Conservation (phyloP, 2,113 vertebrate genomes). For the Chaenogobius annularis region DNA sequence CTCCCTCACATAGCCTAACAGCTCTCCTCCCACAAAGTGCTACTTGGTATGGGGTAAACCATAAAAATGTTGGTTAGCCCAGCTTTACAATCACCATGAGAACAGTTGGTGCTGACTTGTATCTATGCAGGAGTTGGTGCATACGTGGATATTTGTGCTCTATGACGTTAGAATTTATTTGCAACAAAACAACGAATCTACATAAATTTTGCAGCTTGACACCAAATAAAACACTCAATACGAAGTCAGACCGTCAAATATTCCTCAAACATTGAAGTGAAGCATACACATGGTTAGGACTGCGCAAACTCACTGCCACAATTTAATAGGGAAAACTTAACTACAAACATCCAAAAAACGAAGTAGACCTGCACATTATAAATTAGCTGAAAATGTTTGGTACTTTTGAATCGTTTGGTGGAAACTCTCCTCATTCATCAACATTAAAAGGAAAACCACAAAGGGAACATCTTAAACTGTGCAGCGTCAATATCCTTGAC, state of each 20-base stretch:
- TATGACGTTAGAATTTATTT: background rate
- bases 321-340: background rate
- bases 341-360: background rate
- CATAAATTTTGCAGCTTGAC: background rate
- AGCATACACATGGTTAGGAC: background rate
- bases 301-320: background rate
- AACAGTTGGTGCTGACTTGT: no score
- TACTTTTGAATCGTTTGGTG: background rate
- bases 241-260: background rate
- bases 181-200: background rate
- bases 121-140: no score
- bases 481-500: conserved; percentile 21
- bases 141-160: background rate
- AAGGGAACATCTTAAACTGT: conserved; percentile 11
- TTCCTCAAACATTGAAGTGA: background rate
- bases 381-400: conserved; percentile 10
- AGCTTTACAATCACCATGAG: no score
- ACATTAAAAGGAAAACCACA: conserved; percentile 4
- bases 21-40: no score
- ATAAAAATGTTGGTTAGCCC: no score
- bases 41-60: no score
- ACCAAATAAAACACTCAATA: background rate
- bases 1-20: no score
- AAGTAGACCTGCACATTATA: background rate
- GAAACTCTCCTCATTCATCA: conserved; percentile 4